phyloP scores from a whole-genome alignment of 2,888 invertebrate genomes.

The Cerastis rubricosa region DNA sequence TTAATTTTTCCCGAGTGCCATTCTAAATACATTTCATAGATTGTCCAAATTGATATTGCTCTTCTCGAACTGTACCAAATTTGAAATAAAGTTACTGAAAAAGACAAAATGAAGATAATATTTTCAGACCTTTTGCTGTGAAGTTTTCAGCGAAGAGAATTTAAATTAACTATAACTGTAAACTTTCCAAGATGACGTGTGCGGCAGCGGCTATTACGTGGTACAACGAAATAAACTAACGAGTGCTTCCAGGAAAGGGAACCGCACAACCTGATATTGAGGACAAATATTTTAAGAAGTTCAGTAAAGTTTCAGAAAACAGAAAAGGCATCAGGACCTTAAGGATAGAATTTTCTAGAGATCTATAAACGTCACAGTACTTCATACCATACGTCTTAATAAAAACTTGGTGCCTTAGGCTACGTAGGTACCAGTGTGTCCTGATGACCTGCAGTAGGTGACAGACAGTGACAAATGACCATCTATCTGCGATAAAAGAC shows the following conservation, averaged over 20 bases:
- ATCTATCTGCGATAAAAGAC: background rate
- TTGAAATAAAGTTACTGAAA: background rate
- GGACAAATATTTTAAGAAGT: slow-evolving; percentile 9
- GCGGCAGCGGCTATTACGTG: background rate
- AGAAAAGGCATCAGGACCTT: background rate
- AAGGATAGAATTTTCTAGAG: background rate
- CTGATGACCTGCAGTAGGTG: background rate
- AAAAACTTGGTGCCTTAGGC: background rate
- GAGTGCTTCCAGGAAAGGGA: background rate
- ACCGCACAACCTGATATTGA: slow-evolving; percentile 7
- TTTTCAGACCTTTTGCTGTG: background rate
- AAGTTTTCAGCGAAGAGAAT: background rate
- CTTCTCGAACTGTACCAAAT: background rate
- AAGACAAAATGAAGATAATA: background rate
- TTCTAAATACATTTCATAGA: background rate
- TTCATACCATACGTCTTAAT: background rate
- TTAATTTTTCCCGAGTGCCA: background rate
- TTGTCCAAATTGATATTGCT: background rate
- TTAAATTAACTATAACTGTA: background rate
- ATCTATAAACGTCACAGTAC: background rate
- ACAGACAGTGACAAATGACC: slow-evolving; percentile 6
- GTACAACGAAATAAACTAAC: slow-evolving; percentile 1
- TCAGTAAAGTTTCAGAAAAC: background rate
- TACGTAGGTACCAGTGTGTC: background rate
- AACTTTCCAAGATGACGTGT: background rate